Percentiles rank a stretch among this genome's conserved stretches.
Evolutionary conservation across 2,797 vertebrate genomes (phyloP).

Genomic region (Cyprinodon diabolis): DNA sequence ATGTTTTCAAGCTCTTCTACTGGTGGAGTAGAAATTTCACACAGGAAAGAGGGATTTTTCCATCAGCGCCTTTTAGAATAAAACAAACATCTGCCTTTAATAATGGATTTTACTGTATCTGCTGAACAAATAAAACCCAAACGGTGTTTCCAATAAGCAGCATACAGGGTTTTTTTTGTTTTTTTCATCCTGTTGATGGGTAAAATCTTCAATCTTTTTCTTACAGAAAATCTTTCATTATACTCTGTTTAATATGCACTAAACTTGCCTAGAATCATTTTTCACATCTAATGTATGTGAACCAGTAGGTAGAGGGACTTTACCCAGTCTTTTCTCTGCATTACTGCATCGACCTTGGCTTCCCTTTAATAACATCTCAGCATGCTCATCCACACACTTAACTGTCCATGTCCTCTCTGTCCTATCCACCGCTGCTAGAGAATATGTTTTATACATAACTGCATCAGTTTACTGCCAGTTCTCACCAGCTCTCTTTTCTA

Average conservation of each 20-base stretch:
- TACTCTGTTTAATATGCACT: not conserved
- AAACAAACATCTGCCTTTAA: not conserved
- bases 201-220: not conserved
- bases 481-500: slow-evolving; percentile 20
- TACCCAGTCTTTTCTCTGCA: slow-evolving; percentile 21
- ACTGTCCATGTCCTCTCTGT: slow-evolving; percentile 45
- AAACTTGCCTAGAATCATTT: not conserved
- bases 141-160: not conserved
- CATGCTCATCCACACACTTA: slow-evolving; percentile 19
- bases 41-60: not conserved
- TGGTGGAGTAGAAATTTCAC: not conserved
- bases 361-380: slow-evolving; percentile 28
- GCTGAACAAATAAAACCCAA: not conserved
- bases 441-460: slow-evolving; percentile 45
- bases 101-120: not conserved
- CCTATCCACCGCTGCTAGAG: slow-evolving; percentile 46
- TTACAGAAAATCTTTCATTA: not conserved
- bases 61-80: not conserved
- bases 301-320: not conserved
- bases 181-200: not conserved
- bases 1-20: not conserved
- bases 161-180: not conserved
- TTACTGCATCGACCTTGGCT: slow-evolving; percentile 62
- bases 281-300: not conserved
- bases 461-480: slow-evolving; percentile 53